Evolutionary conservation across 2,888 invertebrate genomes (phyloP).

Genomic region (Drosophila neoperkinsi): DNA sequence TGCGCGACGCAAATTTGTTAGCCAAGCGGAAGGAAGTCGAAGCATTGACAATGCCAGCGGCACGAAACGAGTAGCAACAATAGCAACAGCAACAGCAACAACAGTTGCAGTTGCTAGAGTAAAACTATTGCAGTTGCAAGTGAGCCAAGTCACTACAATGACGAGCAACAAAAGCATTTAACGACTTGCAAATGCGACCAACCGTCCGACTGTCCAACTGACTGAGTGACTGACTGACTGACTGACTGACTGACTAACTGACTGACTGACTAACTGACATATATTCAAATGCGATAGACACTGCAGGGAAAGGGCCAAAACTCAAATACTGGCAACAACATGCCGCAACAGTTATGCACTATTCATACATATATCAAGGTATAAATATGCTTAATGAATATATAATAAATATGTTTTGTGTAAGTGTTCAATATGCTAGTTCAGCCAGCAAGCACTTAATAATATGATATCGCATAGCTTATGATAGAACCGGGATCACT

Average conservation of each 20-base stretch:
- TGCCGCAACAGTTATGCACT: constrained; percentile 31
- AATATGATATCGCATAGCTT: neutral
- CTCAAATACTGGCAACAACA: neutral
- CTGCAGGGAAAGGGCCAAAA: neutral
- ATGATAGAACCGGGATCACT: neutral
- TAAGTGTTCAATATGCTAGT: too few relatives aligned
- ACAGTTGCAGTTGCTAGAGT: constrained; percentile 31
- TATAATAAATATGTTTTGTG: neutral
- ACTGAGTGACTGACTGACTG: constrained; percentile 21
- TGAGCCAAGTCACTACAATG: constrained; percentile 36
- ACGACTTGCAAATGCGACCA: constrained; percentile 74
- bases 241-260: constrained; percentile 38
- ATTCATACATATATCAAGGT: neutral
- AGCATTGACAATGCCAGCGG: constrained; percentile 78
- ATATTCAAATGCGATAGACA: constrained; percentile 61
- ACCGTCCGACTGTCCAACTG: constrained; percentile 14
- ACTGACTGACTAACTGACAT: constrained; percentile 47
- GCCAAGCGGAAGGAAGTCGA: constrained; percentile 77
- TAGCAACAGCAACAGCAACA: constrained; percentile 27
- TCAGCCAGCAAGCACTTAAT: neutral
- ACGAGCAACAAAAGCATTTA: constrained; percentile 74
- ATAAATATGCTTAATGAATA: too few relatives aligned
- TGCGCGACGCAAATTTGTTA: constrained; percentile 79
- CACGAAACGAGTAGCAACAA: constrained; percentile 64
- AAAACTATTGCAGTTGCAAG: constrained; percentile 47